Conservation (phyloP, 2,888 invertebrate genomes). For the Hoplodrina ambigua region DNA sequence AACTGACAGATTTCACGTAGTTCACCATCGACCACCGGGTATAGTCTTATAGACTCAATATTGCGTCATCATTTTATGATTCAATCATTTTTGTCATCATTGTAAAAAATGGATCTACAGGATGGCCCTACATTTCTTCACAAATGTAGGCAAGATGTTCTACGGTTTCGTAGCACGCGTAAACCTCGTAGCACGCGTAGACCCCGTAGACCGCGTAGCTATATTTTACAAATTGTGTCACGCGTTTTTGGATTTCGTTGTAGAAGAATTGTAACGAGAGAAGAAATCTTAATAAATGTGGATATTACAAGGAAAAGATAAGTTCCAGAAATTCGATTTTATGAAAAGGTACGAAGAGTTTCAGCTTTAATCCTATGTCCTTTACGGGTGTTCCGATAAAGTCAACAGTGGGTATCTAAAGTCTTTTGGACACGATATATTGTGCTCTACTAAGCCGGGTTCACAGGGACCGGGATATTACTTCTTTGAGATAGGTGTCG, state of each 20-base stretch:
- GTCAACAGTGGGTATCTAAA: conserved; percentile 63
- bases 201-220: not conserved
- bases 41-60: no score
- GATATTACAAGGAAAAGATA: conserved; percentile 2
- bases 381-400: conserved; percentile 69
- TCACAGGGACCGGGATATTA: conserved; percentile 55
- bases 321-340: conserved; percentile 53
- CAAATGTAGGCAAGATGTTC: conserved; percentile 1
- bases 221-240: not conserved
- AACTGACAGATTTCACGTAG: conserved; percentile 1
- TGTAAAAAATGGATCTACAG: no score
- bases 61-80: no score
- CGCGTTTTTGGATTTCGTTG: not conserved
- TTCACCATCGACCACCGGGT: not conserved
- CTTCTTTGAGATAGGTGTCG: conserved; percentile 47
- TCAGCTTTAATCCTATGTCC: conserved; percentile 55
- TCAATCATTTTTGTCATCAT: no score
- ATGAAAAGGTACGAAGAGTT: conserved; percentile 67
- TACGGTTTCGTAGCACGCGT: conserved; percentile 18
- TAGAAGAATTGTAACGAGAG: not conserved
- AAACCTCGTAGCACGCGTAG: conserved; percentile 16
- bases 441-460: conserved; percentile 66
- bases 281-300: not conserved
- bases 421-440: conserved; percentile 69
- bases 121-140: not conserved